Evolutionary conservation across 2,113 vertebrate genomes (phyloP).

Genomic region (Mus pahari): DNA sequence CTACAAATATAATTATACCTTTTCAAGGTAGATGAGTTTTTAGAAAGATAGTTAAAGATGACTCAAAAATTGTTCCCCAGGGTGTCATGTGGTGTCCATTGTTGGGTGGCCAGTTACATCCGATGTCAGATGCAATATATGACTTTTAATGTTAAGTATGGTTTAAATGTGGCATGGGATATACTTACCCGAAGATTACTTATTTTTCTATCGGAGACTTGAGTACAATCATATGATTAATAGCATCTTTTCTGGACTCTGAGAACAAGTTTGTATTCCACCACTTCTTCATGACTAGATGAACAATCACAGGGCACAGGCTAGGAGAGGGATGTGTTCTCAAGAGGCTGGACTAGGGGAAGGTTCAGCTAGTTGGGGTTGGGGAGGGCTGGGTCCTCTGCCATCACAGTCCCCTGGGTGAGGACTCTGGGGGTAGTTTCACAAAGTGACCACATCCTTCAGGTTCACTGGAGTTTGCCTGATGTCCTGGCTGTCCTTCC

Average conservation of each 20-base stretch:
- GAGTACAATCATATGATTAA: background rate
- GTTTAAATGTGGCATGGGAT: background rate
- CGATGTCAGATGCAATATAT: constrained; percentile 1
- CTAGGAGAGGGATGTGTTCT: background rate
- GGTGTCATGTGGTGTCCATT: background rate
- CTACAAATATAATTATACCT: constrained; percentile 57
- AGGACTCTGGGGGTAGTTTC: background rate
- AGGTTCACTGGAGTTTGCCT: background rate
- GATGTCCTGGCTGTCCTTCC: background rate
- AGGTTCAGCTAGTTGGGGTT: too few species aligned
- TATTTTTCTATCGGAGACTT: constrained; percentile 34
- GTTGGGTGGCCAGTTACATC: background rate
- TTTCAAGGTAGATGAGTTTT: constrained; percentile 22
- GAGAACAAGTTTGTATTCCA: background rate
- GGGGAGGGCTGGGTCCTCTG: background rate
- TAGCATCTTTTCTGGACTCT: background rate
- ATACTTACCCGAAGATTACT: background rate
- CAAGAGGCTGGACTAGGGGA: background rate
- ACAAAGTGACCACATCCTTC: background rate
- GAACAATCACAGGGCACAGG: background rate
- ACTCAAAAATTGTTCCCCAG: constrained; percentile 34
- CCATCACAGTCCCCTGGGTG: background rate
- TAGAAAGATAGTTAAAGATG: constrained; percentile 48
- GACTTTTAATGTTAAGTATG: background rate
- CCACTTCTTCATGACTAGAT: background rate